These are phyloP conservation scores for Eupeodes latifasciatus DNA, from an alignment of 2,888 invertebrate genomes.

Conservation along the genomic window DNA sequence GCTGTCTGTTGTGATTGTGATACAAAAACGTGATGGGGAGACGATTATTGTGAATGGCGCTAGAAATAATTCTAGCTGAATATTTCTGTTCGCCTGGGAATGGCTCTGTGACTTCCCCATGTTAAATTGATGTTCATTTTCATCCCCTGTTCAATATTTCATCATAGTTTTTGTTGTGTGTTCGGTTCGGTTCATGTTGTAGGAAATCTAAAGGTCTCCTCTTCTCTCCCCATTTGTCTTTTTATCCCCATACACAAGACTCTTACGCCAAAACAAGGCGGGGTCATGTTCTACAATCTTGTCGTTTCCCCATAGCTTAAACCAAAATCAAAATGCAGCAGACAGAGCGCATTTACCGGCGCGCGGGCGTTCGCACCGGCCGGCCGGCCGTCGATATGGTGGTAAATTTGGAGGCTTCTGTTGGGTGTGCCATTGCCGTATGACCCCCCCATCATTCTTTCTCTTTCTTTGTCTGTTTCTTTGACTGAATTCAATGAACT, in stretches of 20 bases:
- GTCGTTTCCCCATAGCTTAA: constrained; percentile 31
- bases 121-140: constrained; percentile 78
- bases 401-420: neutral
- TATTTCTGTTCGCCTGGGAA: constrained; percentile 80
- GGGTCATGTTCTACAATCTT: constrained; percentile 8
- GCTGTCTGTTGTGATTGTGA: neutral
- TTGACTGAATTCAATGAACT: constrained; percentile 25
- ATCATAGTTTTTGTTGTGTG: constrained; percentile 13
- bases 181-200: neutral
- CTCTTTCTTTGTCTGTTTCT: neutral
- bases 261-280: neutral
- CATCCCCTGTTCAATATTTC: constrained; percentile 67
- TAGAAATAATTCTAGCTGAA: constrained; percentile 33
- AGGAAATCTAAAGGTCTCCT: constrained; percentile 45
- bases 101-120: constrained; percentile 83
- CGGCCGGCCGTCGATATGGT: neutral
- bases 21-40: neutral
- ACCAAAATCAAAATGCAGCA: neutral
- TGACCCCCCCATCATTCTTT: too few species aligned
- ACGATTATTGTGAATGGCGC: constrained; percentile 19
- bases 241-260: neutral
- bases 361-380: neutral
- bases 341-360: neutral
- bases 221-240: constrained; percentile 33
- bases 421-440: neutral